Evolutionary conservation across 2,113 vertebrate genomes (phyloP).

Genomic region (Lophura nycthemera): DNA sequence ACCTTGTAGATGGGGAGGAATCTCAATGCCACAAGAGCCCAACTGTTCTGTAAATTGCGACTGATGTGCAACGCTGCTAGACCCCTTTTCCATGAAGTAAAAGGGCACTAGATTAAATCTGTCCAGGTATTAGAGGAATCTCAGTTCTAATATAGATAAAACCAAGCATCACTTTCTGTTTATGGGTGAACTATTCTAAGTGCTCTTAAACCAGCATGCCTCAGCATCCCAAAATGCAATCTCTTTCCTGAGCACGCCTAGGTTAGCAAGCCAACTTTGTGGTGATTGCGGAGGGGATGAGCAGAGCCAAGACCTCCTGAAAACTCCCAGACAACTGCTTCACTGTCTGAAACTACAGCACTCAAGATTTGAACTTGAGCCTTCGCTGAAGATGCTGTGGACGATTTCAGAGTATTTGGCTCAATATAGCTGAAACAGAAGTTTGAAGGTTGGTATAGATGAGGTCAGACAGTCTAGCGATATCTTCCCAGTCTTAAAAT

Average conservation of each 20-base stretch:
- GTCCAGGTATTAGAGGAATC: conserved; percentile 17
- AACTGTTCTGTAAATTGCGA: not conserved
- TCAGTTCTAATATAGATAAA: conserved; percentile 31
- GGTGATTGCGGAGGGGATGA: not conserved
- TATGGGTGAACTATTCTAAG: conserved; percentile 43
- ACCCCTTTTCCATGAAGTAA: not conserved
- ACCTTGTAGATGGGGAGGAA: not conserved
- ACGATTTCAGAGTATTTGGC: not conserved
- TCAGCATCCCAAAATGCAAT: conserved; percentile 15
- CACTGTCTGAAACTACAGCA: conserved; percentile 3
- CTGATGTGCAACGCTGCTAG: not conserved
- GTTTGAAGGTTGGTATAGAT: not conserved
- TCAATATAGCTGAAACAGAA: not conserved
- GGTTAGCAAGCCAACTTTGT: conserved; percentile 19
- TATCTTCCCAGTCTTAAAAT: not conserved
- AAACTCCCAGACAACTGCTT: conserved; percentile 4
- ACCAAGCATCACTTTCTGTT: not conserved
- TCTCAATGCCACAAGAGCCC: not conserved
- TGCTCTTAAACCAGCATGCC: not conserved
- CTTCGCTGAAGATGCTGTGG: conserved; percentile 9
- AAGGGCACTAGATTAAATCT: not conserved
- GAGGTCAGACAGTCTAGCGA: not conserved
- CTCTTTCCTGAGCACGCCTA: not conserved
- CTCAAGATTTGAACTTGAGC: not conserved
- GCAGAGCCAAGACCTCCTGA: not conserved